Evolutionary conservation across 1,140 invertebrate genomes (phyloP), one percentile per base, ranked within the genome.

Genomic region (Magallana angulata): DNA sequence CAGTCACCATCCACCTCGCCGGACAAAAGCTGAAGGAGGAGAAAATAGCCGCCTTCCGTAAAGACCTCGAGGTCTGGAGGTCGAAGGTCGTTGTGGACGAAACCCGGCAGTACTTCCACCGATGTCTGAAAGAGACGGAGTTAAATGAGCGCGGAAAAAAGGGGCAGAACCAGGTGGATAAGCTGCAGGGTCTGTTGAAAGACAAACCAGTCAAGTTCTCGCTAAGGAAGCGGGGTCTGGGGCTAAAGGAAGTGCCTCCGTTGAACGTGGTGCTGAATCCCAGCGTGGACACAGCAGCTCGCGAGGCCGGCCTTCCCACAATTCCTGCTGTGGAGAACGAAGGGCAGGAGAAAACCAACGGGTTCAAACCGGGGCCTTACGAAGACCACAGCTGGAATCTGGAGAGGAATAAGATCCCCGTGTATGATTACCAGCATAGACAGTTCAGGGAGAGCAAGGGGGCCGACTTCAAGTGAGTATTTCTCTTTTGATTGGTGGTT

Each of bases 391-490:
- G 93, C 86, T 94, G 92, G 90, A 82, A 85, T 30, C 71, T 92
- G 24, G 91, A 93, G 59, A 90, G 89, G 57, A 95, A 95, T 87
- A 92, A 93, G 58, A 93, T 94, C 36, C 94, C 94, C 56, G 91
- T 90, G 8, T 85, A 88, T 80, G 91, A 93, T 86, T 95, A 94
- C 88, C 90, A 94, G 58, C 94, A 94, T 85, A 58, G 90, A 4
- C 90, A 91, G 83, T 93, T 92, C 76, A 83, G 86, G 8, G 82
- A 86, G 14, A 82, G 71, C 14, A 94, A 94, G 88, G 94, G 94
- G 60, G 62, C 92, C 18, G 93, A 94, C 83, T 95, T 95, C 88
- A 94, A 92, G 94, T 95, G 89, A 93, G 94, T 91, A 16, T 58
- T 59, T 6, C 60, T 87, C 12, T 64, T 18, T 16, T 64, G 60